Evolutionary conservation across 2,888 invertebrate species (phyloP).

Genomic region (Drosophila demipolita): DNA sequence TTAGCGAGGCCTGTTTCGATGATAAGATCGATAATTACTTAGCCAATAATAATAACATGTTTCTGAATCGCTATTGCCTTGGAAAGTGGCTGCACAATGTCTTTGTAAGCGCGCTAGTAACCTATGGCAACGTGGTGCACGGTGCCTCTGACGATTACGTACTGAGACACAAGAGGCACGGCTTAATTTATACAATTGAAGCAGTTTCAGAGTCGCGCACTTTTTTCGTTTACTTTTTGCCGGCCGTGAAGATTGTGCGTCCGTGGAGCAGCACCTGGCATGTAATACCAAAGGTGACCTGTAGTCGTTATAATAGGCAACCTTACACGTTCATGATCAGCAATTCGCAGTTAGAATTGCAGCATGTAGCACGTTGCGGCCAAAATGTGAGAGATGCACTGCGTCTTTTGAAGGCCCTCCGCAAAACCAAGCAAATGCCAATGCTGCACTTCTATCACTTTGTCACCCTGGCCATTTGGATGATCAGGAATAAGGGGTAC

Average conservation of each 20-base stretch:
- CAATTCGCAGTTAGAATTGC: conserved; percentile 35
- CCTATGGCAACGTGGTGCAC: conserved; percentile 3
- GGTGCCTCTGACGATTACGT: conserved; percentile 19
- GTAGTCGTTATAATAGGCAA: conserved; percentile 12
- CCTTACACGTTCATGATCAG: conserved; percentile 47
- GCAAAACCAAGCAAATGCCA: conserved; percentile 18
- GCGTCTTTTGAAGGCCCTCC: conserved; percentile 39
- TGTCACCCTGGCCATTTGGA: conserved; percentile 36
- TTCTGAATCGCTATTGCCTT: conserved; percentile 27
- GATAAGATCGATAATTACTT: conserved; percentile 12
- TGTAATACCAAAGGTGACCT: conserved; percentile 60
- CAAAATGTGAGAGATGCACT: conserved; percentile 42
- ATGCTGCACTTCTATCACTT: conserved; percentile 43
- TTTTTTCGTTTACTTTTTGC: conserved; percentile 70
- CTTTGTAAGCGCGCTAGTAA: conserved; percentile 14
- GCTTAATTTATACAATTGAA: conserved; percentile 58
- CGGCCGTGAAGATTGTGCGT: conserved; percentile 55
- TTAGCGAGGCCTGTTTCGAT: conserved; percentile 22
- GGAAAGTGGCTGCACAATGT: conserved; percentile 39
- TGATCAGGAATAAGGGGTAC: conserved; percentile 8
- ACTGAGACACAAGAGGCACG: conserved; percentile 43
- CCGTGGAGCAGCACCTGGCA: conserved; percentile 34
- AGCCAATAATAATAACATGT: conserved; percentile 10
- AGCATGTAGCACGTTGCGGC: conserved; percentile 25
- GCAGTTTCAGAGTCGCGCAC: conserved; percentile 35